Conservation (phyloP, 2,113 vertebrate genomes). For the Condylura cristata region DNA sequence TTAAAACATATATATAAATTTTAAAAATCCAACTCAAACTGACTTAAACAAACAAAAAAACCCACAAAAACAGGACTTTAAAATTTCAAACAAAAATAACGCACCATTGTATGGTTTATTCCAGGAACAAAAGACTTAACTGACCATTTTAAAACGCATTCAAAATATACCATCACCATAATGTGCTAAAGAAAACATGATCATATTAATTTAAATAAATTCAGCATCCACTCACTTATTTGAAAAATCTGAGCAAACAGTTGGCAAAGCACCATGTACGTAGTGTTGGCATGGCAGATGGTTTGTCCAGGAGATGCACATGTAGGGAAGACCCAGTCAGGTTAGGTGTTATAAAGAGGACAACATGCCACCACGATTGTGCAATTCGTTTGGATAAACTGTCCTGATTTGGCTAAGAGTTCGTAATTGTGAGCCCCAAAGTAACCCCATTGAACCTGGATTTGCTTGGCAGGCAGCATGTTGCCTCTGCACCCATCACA, state of each 20-base stretch:
- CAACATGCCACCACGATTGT: too few species aligned
- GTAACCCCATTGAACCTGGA: too few species aligned
- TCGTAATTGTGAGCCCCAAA: too few species aligned
- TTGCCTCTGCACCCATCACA: too few species aligned
- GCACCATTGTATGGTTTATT: neutral
- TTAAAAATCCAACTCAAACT: neutral
- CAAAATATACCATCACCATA: neutral
- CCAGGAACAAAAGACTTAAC: neutral
- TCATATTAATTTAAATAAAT: neutral
- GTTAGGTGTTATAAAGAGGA: too few species aligned
- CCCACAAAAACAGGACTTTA: neutral
- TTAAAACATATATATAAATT: neutral
- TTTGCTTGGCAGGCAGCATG: too few species aligned
- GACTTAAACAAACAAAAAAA: neutral
- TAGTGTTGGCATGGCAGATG: too few species aligned
- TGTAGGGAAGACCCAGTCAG: too few species aligned
- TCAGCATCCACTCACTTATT: neutral
- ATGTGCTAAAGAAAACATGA: neutral
- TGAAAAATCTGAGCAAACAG: neutral
- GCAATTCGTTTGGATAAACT: too few species aligned
- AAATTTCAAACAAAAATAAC: constrained; percentile 7
- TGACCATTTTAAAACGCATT: constrained; percentile 42
- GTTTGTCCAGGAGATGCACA: too few species aligned
- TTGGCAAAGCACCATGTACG: too few species aligned
- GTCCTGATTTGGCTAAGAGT: too few species aligned